Percentiles rank a stretch among this genome's conserved stretches.
These are phyloP conservation scores for Ferdinandea cuprea DNA, from an alignment of 2,888 invertebrate genomes.

Conservation along the genomic window DNA sequence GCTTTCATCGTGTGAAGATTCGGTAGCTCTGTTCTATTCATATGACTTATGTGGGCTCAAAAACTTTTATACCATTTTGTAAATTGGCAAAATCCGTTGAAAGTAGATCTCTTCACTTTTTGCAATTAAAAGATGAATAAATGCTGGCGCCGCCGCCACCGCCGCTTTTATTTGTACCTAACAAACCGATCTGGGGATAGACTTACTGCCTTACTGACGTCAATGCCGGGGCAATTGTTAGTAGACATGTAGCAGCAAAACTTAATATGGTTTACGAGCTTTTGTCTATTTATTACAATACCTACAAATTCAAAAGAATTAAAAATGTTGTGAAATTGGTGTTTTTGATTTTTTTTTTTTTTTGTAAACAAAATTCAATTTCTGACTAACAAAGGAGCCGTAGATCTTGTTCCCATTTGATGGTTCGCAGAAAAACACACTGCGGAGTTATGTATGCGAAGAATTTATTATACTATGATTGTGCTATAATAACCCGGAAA, in stretches of 20 bases:
- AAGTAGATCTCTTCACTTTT: slow-evolving; percentile 38
- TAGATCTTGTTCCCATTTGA: background rate
- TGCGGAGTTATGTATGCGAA: slow-evolving; percentile 4
- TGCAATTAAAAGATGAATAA: slow-evolving; percentile 29
- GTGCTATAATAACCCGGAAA: slow-evolving; percentile 9
- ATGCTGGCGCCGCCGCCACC: background rate
- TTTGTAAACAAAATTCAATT: slow-evolving; percentile 46
- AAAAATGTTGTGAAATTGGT: background rate
- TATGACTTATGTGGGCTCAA: background rate
- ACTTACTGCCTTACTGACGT: slow-evolving; percentile 32
- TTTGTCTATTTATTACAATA: slow-evolving; percentile 42
- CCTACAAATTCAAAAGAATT: slow-evolving; percentile 27
- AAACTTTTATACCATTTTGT: slow-evolving; percentile 7
- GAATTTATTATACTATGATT: slow-evolving; percentile 30
- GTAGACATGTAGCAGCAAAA: slow-evolving; percentile 22
- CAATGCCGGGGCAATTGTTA: slow-evolving; percentile 17
- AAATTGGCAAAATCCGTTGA: slow-evolving; percentile 48
- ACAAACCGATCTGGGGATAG: slow-evolving; percentile 3
- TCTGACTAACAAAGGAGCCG: slow-evolving; percentile 12
- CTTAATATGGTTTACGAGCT: slow-evolving; percentile 19
- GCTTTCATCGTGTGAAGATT: background rate
- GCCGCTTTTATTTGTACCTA: background rate
- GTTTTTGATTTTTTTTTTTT: background rate
- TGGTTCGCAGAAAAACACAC: background rate
- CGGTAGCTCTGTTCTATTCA: too few relatives aligned